A percentile compares a stretch with the other conserved stretches of the same genome.
phyloP scores from a whole-genome alignment of 2,797 vertebrate species.

The Coracias cyanogaster region DNA sequence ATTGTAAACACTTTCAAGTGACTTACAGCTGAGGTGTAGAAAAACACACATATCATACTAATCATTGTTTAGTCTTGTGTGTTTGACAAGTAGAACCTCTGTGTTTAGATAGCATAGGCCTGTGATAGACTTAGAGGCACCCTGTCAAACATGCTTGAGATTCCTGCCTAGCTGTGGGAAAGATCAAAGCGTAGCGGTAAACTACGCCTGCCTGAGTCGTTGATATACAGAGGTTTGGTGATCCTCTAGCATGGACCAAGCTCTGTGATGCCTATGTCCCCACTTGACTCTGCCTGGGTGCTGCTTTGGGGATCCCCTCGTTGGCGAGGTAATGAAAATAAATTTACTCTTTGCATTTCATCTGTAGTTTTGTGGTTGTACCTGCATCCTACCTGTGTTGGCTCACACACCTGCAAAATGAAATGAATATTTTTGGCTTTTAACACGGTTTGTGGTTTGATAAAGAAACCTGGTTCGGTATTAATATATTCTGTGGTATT shows the following conservation, averaged over 20 bases:
- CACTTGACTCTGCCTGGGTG: neutral
- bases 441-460: neutral
- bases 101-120: neutral
- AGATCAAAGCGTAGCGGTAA: neutral
- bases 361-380: neutral
- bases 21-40: neutral
- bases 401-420: neutral
- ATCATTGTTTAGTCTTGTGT: neutral
- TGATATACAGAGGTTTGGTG: neutral
- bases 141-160: neutral
- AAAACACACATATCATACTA: neutral
- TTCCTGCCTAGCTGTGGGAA: neutral
- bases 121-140: neutral
- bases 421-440: neutral
- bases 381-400: neutral
- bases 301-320: neutral
- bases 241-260: neutral
- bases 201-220: neutral
- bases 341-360: neutral
- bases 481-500: neutral
- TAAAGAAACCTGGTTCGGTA: neutral
- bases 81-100: neutral
- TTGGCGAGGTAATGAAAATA: neutral
- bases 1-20: neutral
- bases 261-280: too few relatives aligned